These are phyloP conservation scores for Hybos culiciformis DNA, from an alignment of 2,888 invertebrate species.

Conservation along the genomic window DNA sequence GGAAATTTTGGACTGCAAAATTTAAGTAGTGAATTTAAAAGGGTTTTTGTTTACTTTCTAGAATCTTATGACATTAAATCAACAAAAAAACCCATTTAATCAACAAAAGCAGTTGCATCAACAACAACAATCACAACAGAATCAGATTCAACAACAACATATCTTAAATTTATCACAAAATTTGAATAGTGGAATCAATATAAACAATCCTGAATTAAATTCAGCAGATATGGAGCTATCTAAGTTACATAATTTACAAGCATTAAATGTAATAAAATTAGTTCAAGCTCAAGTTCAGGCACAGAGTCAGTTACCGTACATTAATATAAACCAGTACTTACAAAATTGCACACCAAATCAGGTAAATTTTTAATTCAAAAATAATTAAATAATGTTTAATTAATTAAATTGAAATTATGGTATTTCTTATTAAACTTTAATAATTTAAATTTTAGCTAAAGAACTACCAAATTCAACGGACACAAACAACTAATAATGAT, in stretches of 20 bases:
- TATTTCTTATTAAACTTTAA: background rate
- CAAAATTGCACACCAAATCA: conserved; percentile 15
- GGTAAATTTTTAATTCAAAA: conserved; percentile 1
- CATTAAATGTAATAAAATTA: conserved; percentile 29
- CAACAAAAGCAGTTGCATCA: conserved; percentile 19
- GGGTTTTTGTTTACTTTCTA: conserved; percentile 14
- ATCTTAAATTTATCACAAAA: background rate
- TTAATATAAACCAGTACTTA: conserved; percentile 16
- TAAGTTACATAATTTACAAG: conserved; percentile 30
- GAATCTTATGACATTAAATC: conserved; percentile 26
- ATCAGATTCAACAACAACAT: conserved; percentile 13
- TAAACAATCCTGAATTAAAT: conserved; percentile 7
- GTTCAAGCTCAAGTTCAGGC: conserved; percentile 24
- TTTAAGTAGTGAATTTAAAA: too few species aligned
- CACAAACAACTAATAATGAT: conserved; percentile 18
- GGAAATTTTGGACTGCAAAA: too few species aligned
- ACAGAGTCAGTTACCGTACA: conserved; percentile 14
- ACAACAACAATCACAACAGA: conserved; percentile 11
- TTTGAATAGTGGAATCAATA: background rate
- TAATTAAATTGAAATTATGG: background rate
- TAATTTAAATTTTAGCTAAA: conserved; percentile 11
- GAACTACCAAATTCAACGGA: conserved; percentile 15
- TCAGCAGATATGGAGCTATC: conserved; percentile 28
- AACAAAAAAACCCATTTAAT: conserved; percentile 18
- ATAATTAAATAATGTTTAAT: background rate